Base-by-base conservation (phyloP, 1,140 invertebrate species). In the Bombus waltoni region DNA sequence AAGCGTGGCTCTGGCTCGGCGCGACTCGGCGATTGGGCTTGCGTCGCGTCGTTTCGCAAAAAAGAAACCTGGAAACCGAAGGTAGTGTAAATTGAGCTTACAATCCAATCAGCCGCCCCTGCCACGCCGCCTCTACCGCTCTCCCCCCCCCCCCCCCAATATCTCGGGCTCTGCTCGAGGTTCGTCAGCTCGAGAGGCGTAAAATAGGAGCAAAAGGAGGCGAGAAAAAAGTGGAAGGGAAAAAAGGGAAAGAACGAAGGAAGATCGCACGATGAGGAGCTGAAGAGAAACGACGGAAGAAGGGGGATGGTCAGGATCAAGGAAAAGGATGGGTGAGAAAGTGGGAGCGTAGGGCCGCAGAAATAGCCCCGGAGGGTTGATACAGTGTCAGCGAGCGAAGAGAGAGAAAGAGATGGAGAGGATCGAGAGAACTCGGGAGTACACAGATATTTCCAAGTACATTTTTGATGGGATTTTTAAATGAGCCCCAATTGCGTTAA, bases 391-490 rank as follows among this genome's bases (percentile, higher is more conserved):
- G 13, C 28, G 5, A 44, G 18, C n/a, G 40, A 10, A 18, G 71
- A 44, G 28, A 44, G 87, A 85, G 57, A 83, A 84, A 85, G 44
- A 88, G 73, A 81, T 4, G 74, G 32, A 57, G 44, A 65, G 15
- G 32, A 35, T 53, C 71, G 81, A 83, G 81, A 84, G 81, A 72
- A 72, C 44, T 87, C 68, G 86, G 85, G 72, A 71, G 79, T 85
- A 88, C 88, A 85, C 86, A 87, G 90, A 91, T 89, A 92, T 92
- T 90, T 87, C 85, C 87, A 90, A 93, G 93, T 94, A 92, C 90
- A 92, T 94, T 94, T 94, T 95, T 95, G 93, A 95, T 94, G 94
- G 92, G 93, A 94, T 94, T 95, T 95, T 95, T 94, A 95, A 95
- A 94, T 93, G 94, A 94, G 92, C 90, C 89, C 90, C 93, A 94